Evolutionary conservation across 1,140 invertebrate genomes (phyloP).

Genomic region (Heterodera carotae): DNA sequence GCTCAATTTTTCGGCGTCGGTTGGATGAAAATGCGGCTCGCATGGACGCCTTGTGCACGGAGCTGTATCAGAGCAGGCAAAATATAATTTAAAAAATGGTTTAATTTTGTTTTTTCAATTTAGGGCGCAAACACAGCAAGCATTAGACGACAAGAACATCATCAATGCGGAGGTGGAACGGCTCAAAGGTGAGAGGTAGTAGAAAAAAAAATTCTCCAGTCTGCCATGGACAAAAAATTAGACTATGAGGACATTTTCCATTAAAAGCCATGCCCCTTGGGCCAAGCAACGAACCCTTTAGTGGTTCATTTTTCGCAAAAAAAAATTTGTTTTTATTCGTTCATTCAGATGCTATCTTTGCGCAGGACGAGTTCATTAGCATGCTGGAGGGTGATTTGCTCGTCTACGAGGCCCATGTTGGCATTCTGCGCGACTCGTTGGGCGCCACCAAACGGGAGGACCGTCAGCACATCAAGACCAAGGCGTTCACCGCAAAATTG

Average conservation of each 20-base stretch:
- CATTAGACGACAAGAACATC: constrained; percentile 54
- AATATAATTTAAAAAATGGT: neutral
- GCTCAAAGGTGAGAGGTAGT: constrained; percentile 51
- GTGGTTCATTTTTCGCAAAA: too few species aligned
- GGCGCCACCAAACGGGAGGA: constrained; percentile 58
- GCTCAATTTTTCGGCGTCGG: constrained; percentile 35
- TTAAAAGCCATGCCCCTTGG: too few species aligned
- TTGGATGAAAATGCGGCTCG: constrained; percentile 45
- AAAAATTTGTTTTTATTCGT: neutral
- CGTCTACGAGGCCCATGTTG: constrained; percentile 63
- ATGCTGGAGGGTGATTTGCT: constrained; percentile 60
- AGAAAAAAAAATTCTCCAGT: too few species aligned
- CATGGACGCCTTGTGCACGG: constrained; percentile 45
- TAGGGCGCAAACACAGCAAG: constrained; percentile 39
- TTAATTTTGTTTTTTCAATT: neutral
- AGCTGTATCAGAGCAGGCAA: constrained; percentile 47
- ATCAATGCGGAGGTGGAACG: constrained; percentile 55
- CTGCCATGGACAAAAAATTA: too few species aligned
- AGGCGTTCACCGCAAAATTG: constrained; percentile 61
- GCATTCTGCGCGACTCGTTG: constrained; percentile 58
- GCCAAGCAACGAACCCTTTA: too few species aligned
- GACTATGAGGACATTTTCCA: too few species aligned
- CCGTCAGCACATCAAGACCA: constrained; percentile 55
- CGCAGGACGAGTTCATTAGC: constrained; percentile 61
- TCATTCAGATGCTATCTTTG: constrained; percentile 59